These are phyloP conservation scores for Lagorchestes hirsutus DNA, from an alignment of 2,797 vertebrate species.

Conservation along the genomic window DNA sequence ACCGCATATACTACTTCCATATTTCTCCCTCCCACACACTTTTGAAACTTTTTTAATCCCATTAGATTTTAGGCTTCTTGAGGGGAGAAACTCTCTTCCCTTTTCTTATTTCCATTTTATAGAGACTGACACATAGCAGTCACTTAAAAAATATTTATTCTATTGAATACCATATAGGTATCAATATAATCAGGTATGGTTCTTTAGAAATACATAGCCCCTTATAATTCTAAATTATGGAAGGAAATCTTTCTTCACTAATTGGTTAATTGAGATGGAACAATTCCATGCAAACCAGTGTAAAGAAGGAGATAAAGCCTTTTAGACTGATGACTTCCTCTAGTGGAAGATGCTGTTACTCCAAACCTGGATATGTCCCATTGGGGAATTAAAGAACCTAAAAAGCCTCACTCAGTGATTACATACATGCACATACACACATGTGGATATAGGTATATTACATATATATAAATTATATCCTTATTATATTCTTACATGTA, in stretches of 20 bases:
- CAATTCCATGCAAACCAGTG: no score
- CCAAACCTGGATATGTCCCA: no score
- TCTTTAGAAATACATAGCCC: background rate
- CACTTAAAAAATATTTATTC: background rate
- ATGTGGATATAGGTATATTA: no score
- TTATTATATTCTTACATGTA: background rate
- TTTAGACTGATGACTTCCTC: no score
- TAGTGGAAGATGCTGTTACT: no score
- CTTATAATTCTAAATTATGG: background rate
- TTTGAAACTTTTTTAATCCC: background rate
- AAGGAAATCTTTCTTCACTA: background rate
- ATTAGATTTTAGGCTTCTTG: background rate
- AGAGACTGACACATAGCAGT: background rate
- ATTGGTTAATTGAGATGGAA: background rate
- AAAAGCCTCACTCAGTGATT: no score
- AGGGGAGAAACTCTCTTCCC: background rate
- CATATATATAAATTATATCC: background rate
- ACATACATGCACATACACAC: no score
- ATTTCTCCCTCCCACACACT: background rate
- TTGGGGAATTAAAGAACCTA: no score
- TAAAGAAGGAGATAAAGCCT: no score
- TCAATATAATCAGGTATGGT: background rate
- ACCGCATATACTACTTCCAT: background rate
- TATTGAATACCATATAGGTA: background rate
- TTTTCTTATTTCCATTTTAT: background rate